Evolutionary conservation across 2,888 invertebrate species (phyloP), one percentile per base, ranked within the genome.

Genomic region (Rambutsinella grinnellia): DNA sequence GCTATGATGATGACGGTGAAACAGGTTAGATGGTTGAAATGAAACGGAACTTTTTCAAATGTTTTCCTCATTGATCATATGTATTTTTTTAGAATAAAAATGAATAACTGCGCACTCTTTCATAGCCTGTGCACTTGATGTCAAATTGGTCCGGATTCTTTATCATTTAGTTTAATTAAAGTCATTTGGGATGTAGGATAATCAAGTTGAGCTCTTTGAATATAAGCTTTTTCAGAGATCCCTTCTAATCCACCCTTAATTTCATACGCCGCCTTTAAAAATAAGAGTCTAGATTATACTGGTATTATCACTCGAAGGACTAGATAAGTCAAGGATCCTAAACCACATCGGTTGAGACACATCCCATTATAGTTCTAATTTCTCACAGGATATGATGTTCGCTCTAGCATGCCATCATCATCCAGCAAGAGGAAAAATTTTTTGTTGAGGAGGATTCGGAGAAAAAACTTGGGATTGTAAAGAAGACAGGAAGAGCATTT

Each of bases 401-500:
- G 46, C 24, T 56, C 19, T 60, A 60, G 46, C 3, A 19, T 54
- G 47, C 19, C 54, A n/a, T n/a, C n/a, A n/a, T n/a, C n/a, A 76
- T 76, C 76, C 76, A 76, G 76, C 44, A 49, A 21, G 27, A 24
- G 56, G 62, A 47, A 67, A 75, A 76, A 56, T 62, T 62, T 36
- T 76, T 44, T 51, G 28, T 19, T 49, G 44, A 24, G 68, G 67
- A 56, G 75, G 57, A 68, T 61, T 66, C 27, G 19, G 49, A 44
- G n/a, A 19, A 49, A 19, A 19, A 47, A 53, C 60, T n/a, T n/a
- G 65, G 69, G 63, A 36, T 36, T 36, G 36, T 36, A 36, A 36
- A 56, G 53, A 57, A 71, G 71, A 69, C 76, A 76, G 76, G 76
- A 76, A 76, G 76, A 76, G 76, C 69, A 76, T 69, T 76, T 76